phyloP scores from a whole-genome alignment of 2,888 invertebrate genomes.

The Mycalesis mineus region DNA sequence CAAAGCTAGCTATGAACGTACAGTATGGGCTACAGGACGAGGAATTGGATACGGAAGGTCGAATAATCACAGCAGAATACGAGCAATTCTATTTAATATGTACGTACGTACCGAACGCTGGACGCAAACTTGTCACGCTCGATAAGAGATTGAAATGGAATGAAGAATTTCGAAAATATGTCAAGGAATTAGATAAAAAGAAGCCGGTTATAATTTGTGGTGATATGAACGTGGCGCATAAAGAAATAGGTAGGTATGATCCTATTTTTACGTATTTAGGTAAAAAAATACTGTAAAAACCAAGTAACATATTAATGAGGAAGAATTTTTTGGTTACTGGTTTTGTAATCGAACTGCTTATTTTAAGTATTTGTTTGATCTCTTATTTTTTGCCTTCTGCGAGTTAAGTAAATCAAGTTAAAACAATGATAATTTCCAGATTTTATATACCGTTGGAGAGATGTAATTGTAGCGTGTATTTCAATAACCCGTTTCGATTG shows the following conservation, averaged over 20 bases:
- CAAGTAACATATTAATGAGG: too few relatives aligned
- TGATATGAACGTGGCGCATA: slow-evolving; percentile 98
- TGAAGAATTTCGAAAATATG: slow-evolving; percentile 85
- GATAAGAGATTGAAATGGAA: slow-evolving; percentile 95
- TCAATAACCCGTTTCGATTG: too few relatives aligned
- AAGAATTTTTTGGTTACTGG: too few relatives aligned
- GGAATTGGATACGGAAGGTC: slow-evolving; percentile 88
- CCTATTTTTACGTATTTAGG: too few relatives aligned
- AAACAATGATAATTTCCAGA: too few relatives aligned
- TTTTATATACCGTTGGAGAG: too few relatives aligned
- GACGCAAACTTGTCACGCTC: slow-evolving; percentile 90
- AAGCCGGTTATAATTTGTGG: slow-evolving; percentile 98
- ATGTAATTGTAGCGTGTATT: too few relatives aligned
- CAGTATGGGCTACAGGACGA: slow-evolving; percentile 87
- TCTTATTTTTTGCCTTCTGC: too few relatives aligned
- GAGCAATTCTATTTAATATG: slow-evolving; percentile 93
- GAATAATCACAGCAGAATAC: slow-evolving; percentile 94
- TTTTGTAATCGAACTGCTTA: too few relatives aligned
- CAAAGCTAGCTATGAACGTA: slow-evolving; percentile 89
- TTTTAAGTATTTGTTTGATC: too few relatives aligned
- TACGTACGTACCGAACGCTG: slow-evolving; percentile 97
- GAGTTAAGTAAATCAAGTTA: too few relatives aligned
- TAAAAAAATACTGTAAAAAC: too few relatives aligned
- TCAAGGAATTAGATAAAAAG: slow-evolving; percentile 87
- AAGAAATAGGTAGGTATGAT: slow-evolving; percentile 86